Base-by-base conservation (phyloP, 2,113 vertebrate genomes). In the Pipra filicauda region DNA sequence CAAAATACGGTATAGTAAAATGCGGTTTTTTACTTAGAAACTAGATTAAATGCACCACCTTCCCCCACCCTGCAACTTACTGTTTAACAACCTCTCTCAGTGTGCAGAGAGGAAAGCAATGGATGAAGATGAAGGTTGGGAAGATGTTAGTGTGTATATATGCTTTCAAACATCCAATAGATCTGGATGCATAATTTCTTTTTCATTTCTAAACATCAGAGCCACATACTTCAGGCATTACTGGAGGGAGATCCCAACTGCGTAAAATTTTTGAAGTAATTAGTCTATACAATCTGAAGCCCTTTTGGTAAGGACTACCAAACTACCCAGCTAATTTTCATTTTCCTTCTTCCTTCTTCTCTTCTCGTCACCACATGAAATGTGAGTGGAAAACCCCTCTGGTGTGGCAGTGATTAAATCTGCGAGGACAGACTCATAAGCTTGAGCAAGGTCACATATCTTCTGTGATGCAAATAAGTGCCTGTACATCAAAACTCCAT, bases 391-490 rank as follows among this genome's bases (percentile, higher is more conserved):
- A 95, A 92, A 55, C 57, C 64, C 79, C 43, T 87, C 43, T 6
- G 8, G 74, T 83, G 44, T 93, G 92, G 74, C 69, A 83, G 39
- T 55, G 85, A 91, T 92, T 95, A 79, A 96, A 93, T 31, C 58
- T 49, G 22, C 1, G 8, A 88, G 72, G 64, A 86, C 66, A 88
- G 82, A 83, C 14, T 19, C 5, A 1, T 86, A 85, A 94, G 71
- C 74, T 51, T 75, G 59, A 74, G 58, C 21, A 13, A 95, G 85
- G 80, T 94, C 83, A 58, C 51, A 26, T 72, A 51, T 84, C 51
- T 88, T 88, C 85, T 87, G 71, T 91, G 74, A 91, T 95, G 92
- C 88, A 94, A 88, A 96, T 91, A 81, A 92, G 43, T 2, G 11
- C 49, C 82, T 94, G 26, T 64, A 83, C 64, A 91, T 96, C 88